Base-by-base conservation (phyloP, 2,888 invertebrate genomes). In the Coenonympha glycerion region DNA sequence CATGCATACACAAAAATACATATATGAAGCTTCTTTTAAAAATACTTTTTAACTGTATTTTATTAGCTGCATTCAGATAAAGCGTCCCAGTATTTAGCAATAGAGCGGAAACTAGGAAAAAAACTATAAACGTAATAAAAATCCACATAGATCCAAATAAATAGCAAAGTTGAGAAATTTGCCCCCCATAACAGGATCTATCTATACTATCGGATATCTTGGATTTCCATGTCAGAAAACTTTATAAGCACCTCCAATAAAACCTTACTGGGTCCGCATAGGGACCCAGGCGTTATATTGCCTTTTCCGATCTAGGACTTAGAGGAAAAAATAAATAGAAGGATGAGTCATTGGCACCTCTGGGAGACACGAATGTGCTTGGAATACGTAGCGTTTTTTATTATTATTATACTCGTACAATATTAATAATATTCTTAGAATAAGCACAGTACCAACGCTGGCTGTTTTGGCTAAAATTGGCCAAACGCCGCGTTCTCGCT, bases 221-320 rank as follows among this genome's bases (percentile, higher is more conserved):
- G 31, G 30, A 42, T 42, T 42, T 42, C 42, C 42, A 42, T 31
- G 30, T 42, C 42, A 18, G 49, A 49, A 51, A 30, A 26, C 47
- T 54, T 48, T 51, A 54, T 47, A 51, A 52, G 48, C 49, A 16
- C 36, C 41, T 48, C 45, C 49, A 68, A 71, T 71, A 71, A 71
- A 66, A 61, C 69, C 66, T 57, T 70, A 67, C 56, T 26, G 15
- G 56, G 54, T 33, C 47, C 36, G 34, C 50, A 50, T 63, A 59
- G 61, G n/a, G 48, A 58, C 59, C 22, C 34, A 39, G 22, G 24
- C 15, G 22, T 39, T 39, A 39, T 22, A 15, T 39, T 39, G 22
- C 39, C 39, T 39, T 39, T 39, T 39, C 39, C 15, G 39, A 39
- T 24, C 22, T 39, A 4, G 15, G 3, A 4, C 39, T 39, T 9